Evolutionary conservation across 2,888 invertebrate species (phyloP).

Genomic region (Eucera pruinosa): DNA sequence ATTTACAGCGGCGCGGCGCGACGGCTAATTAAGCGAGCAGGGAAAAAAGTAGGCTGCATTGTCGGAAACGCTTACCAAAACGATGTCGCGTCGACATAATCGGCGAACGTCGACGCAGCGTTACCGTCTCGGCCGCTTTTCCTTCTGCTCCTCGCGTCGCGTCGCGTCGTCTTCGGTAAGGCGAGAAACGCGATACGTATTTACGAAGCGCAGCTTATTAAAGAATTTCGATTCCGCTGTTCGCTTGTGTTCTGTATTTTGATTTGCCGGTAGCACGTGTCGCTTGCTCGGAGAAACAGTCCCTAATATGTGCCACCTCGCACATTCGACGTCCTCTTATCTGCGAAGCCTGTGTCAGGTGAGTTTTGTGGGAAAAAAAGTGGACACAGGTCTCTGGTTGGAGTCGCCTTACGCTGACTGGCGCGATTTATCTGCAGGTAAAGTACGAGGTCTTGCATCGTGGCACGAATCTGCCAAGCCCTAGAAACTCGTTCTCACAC

Average conservation of each 20-base stretch:
- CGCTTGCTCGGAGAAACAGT: conserved; percentile 10
- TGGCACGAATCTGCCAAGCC: conserved; percentile 43
- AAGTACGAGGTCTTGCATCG: conserved; percentile 57
- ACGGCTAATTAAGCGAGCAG: conserved; percentile 76
- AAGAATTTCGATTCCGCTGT: conserved; percentile 35
- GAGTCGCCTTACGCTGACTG: conserved; percentile 81
- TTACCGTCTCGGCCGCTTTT: no score
- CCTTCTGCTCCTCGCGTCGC: no score
- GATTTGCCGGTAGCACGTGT: conserved; percentile 36
- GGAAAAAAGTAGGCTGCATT: conserved; percentile 48
- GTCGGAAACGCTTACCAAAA: conserved; percentile 71
- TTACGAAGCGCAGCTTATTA: no score
- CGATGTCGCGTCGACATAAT: no score
- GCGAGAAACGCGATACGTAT: no score
- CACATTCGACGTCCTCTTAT: conserved; percentile 71
- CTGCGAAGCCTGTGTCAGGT: conserved; percentile 77
- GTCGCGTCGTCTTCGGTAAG: no score
- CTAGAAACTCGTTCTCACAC: conserved; percentile 41
- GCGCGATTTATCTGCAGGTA: conserved; percentile 77
- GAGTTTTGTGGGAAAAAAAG: conserved; percentile 83
- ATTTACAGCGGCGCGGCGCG: conserved; percentile 78
- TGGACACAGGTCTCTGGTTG: conserved; percentile 71
- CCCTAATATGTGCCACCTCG: conserved; percentile 60
- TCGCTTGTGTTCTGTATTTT: conserved; percentile 11
- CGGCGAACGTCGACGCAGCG: no score